Percentiles rank a stretch among this genome's conserved stretches.
Evolutionary conservation across 2,888 invertebrate species (phyloP).

Genomic region (Copidosoma aretas): DNA sequence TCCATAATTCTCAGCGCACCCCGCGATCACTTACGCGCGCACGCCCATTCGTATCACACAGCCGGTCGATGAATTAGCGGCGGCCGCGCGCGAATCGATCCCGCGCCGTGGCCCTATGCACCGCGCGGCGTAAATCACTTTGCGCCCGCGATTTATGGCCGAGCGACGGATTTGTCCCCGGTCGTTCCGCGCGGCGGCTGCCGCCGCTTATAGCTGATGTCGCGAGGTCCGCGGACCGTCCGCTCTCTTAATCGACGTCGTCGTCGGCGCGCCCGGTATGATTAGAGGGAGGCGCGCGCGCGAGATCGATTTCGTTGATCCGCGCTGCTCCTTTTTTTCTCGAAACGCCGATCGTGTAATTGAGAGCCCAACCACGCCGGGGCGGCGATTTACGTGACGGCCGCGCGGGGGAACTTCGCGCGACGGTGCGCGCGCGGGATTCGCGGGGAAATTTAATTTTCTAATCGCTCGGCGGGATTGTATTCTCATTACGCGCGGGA

Average conservation of each 20-base stretch:
- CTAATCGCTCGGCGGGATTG: conserved; percentile 9
- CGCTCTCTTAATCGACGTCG: too few relatives aligned
- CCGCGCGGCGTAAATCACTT: not conserved
- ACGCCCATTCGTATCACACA: not conserved
- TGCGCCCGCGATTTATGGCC: conserved; percentile 30
- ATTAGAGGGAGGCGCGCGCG: too few relatives aligned
- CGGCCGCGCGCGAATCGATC: conserved; percentile 7
- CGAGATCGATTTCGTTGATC: too few relatives aligned
- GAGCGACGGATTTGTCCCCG: conserved; percentile 37
- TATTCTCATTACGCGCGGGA: not conserved
- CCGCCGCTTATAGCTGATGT: not conserved
- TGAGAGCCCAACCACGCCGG: too few relatives aligned
- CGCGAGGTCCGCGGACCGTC: too few relatives aligned
- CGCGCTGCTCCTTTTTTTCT: too few relatives aligned
- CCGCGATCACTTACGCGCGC: too few relatives aligned
- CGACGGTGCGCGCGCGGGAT: too few relatives aligned
- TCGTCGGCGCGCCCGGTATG: too few relatives aligned
- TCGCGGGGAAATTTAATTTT: conserved; percentile 12
- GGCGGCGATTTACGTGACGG: too few relatives aligned
- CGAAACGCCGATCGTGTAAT: too few relatives aligned
- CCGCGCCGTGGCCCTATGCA: not conserved
- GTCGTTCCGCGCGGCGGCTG: too few relatives aligned
- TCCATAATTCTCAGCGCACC: conserved; percentile 33
- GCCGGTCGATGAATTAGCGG: conserved; percentile 35
- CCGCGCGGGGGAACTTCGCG: conserved; percentile 1